These are phyloP conservation scores for Euzophera pinguis DNA, from an alignment of 2,888 invertebrate genomes.

Conservation along the genomic window DNA sequence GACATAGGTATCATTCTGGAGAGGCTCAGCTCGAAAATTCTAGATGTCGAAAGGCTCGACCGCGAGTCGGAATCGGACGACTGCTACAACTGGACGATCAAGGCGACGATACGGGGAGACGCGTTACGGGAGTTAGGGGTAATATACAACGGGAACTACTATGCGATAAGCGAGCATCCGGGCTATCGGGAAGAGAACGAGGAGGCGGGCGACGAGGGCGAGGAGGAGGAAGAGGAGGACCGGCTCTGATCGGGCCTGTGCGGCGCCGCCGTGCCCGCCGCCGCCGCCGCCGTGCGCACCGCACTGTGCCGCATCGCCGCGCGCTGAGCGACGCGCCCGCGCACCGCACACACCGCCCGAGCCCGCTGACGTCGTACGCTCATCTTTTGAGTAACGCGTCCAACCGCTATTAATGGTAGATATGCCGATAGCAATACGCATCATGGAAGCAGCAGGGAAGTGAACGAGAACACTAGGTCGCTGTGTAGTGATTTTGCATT, in stretches of 20 bases:
- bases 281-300: conserved; percentile 62
- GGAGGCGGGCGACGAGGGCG: conserved; percentile 90
- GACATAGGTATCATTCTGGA: conserved; percentile 97
- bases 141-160: conserved; percentile 97
- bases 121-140: conserved; percentile 94
- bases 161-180: conserved; percentile 96
- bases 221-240: conserved; percentile 90
- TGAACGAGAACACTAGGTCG: background rate
- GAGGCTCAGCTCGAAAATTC: conserved; percentile 93
- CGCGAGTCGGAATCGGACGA: conserved; percentile 95
- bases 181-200: conserved; percentile 95
- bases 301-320: conserved; percentile 64
- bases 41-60: conserved; percentile 95
- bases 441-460: conserved; percentile 3
- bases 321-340: conserved; percentile 45
- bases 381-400: conserved; percentile 20
- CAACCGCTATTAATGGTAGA: conserved; percentile 16
- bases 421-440: conserved; percentile 14
- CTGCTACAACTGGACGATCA: conserved; percentile 98
- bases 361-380: conserved; percentile 4
- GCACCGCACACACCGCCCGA: conserved; percentile 21
- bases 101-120: conserved; percentile 95
- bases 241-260: conserved; percentile 80
- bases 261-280: conserved; percentile 73
- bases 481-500: conserved; percentile 8